Conservation (phyloP, 2,113 vertebrate genomes). For the Piliocolobus tephrosceles region DNA sequence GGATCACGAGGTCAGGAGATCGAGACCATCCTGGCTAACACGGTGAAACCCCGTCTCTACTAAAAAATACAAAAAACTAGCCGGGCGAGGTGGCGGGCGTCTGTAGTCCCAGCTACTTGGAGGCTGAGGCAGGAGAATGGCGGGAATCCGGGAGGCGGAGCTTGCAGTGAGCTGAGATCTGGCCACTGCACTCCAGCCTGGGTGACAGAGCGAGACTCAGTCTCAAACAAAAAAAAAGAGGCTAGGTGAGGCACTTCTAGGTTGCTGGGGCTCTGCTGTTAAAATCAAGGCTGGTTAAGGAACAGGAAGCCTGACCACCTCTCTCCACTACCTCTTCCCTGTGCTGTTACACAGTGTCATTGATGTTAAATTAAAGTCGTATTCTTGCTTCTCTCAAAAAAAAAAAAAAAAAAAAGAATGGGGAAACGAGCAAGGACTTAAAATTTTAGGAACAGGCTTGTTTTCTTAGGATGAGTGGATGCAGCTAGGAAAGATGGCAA, state of each 20-base stretch:
- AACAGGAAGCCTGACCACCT: not conserved
- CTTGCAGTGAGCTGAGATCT: too few relatives aligned
- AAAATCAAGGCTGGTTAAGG: constrained; percentile 43
- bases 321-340: constrained; percentile 39
- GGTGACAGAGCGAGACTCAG: too few relatives aligned
- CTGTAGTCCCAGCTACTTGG: too few relatives aligned
- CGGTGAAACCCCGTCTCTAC: too few relatives aligned
- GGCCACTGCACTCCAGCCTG: too few relatives aligned
- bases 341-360: constrained; percentile 25
- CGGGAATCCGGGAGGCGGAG: too few relatives aligned
- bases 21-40: too few relatives aligned
- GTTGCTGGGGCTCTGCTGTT: constrained; percentile 34
- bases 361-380: constrained; percentile 71
- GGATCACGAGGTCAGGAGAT: too few relatives aligned
- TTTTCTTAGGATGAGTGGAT: not conserved
- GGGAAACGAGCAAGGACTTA: not conserved
- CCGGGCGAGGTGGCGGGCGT: too few relatives aligned
- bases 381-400: not conserved
- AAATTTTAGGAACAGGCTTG: not conserved
- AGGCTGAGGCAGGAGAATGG: too few relatives aligned
- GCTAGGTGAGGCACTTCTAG: not conserved
- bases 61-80: too few relatives aligned
- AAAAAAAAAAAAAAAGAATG: not conserved
- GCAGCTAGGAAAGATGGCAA: not conserved
- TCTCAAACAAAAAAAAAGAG: not conserved